Base-by-base conservation (phyloP, 2,888 invertebrate genomes). In the Lobophora halterata region DNA sequence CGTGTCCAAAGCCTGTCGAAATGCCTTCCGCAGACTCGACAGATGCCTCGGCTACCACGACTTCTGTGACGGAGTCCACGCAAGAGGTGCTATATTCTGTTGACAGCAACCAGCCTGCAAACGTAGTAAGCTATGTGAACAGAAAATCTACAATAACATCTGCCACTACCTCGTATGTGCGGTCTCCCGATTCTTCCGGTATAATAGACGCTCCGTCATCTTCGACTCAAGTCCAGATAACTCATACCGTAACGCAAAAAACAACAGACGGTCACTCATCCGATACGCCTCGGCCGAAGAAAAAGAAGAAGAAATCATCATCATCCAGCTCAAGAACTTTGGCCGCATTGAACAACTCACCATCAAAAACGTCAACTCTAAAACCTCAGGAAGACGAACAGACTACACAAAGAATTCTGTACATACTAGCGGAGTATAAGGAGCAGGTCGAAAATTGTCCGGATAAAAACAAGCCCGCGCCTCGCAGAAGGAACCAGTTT, bases 341-440 rank as follows among this genome's bases (percentile, higher is more conserved):
- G 10, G 92, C 92, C 4, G 37, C 48, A 72, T 75, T 92, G 1
- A 90, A 91, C 16, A 90, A 91, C 2, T 89, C 92, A 14, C 91
- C 93, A 2, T 76, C 87, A 1, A 88, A 88, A 54, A 71, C 87
- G 1, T 77, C 86, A 0, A 61, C 79, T 41, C 93, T 93, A 54
- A 94, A 94, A 66, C 93, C 93, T 1, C 90, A 93, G 49, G 94
- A 94, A 79, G 94, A 94, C 58, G 94, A 94, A 62, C 93, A 93
- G 65, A 94, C 94, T 0, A 93, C 93, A 0, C 93, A 94, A 62
- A 87, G 94, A 51, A 94, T 94, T 56, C 91, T 94, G 44, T 93
- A 93, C 50, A 94, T 94, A 55, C 71, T 94, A 28, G 93, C 93
- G 0, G 93, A 94, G 63, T 94, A 94, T 67, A 93, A 93, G 27